phyloP scores from a whole-genome alignment of 1,140 invertebrate species.

The Episyrphus balteatus region DNA sequence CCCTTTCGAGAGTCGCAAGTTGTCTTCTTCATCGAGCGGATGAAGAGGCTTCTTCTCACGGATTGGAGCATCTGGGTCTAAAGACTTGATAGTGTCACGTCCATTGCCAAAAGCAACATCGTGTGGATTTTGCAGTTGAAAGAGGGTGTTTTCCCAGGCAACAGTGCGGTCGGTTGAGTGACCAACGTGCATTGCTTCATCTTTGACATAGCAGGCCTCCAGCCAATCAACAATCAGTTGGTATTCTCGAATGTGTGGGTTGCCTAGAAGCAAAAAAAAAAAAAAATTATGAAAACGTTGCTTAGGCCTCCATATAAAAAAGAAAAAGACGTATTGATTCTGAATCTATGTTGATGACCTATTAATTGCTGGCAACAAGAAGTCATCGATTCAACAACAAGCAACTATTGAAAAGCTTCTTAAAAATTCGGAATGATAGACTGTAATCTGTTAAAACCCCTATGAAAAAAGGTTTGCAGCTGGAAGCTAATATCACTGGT shows the following conservation, averaged over 20 bases:
- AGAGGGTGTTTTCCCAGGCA: conserved; percentile 85
- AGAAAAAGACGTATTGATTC: neutral
- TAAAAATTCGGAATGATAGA: too few species aligned
- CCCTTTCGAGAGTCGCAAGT: conserved; percentile 54
- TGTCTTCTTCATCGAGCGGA: conserved; percentile 83
- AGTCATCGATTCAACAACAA: too few species aligned
- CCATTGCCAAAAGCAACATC: conserved; percentile 45
- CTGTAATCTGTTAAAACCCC: too few species aligned
- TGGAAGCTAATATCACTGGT: too few species aligned
- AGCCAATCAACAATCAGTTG: conserved; percentile 89
- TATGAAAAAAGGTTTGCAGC: too few species aligned
- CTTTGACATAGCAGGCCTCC: conserved; percentile 67
- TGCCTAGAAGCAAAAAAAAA: conserved; percentile 37
- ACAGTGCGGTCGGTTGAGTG: conserved; percentile 65
- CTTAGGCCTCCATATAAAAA: too few species aligned
- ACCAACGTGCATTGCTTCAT: conserved; percentile 50
- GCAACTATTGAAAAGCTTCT: too few species aligned
- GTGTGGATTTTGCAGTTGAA: conserved; percentile 48
- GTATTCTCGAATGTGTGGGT: conserved; percentile 59
- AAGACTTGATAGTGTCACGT: conserved; percentile 52
- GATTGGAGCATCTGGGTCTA: conserved; percentile 89
- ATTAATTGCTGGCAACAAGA: too few species aligned
- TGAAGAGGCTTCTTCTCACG: conserved; percentile 71
- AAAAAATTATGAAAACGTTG: neutral
- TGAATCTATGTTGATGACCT: too few species aligned